A percentile compares a stretch with the other conserved stretches of the same genome.
phyloP scores from a whole-genome alignment of 2,113 vertebrate genomes.

The Podarcis cretensis region DNA sequence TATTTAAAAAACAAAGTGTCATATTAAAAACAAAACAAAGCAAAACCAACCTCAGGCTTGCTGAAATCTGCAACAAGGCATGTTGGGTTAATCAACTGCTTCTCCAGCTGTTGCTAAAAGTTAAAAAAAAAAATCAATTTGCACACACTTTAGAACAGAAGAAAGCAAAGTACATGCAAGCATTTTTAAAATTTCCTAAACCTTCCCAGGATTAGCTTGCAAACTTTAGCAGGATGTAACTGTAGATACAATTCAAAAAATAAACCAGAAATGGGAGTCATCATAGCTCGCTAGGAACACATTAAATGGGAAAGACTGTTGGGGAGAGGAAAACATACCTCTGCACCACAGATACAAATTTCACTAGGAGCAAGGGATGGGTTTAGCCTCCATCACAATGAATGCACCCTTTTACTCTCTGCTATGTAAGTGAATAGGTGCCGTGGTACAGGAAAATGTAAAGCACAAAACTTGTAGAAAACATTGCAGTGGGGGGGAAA shows the following conservation, averaged over 20 bases:
- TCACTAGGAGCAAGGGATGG: neutral
- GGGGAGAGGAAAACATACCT: neutral
- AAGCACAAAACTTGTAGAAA: neutral
- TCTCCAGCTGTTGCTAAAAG: slow-evolving; percentile 87
- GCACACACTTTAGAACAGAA: neutral
- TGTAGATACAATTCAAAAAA: neutral
- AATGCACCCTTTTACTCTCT: neutral
- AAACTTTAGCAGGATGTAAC: neutral
- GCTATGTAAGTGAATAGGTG: no score
- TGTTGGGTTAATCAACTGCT: slow-evolving; percentile 86
- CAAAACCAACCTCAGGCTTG: slow-evolving; percentile 89
- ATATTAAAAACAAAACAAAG: neutral
- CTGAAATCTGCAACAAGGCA: slow-evolving; percentile 91
- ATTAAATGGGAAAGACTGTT: neutral
- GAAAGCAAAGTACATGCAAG: neutral
- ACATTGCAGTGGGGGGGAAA: neutral
- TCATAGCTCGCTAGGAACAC: no score
- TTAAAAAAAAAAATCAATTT: neutral
- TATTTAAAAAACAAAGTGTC: neutral
- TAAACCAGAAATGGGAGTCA: neutral
- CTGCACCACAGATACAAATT: neutral
- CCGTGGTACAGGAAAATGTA: neutral
- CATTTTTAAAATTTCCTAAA: neutral
- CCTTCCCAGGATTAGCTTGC: neutral
- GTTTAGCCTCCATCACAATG: neutral